Conservation (phyloP, 2,113 vertebrate genomes). For the Eleginops maclovinus region DNA sequence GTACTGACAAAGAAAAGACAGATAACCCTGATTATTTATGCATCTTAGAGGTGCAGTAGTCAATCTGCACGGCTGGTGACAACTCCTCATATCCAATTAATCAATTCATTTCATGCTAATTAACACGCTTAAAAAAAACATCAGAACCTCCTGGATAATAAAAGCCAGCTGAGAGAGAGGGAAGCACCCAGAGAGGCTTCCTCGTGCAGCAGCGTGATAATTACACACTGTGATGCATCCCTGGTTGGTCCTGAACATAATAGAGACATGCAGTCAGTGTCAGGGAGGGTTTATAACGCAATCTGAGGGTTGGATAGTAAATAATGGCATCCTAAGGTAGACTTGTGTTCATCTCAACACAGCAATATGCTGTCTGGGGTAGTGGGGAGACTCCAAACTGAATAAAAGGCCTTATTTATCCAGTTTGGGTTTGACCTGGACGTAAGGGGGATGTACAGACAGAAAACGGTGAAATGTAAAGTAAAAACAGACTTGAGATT, state of each 20-base stretch:
- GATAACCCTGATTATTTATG: constrained; percentile 6
- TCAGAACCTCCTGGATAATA: constrained; percentile 21
- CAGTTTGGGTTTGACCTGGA: constrained; percentile 8
- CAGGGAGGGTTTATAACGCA: constrained; percentile 7
- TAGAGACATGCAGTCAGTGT: constrained; percentile 30
- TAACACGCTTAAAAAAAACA: constrained; percentile 24
- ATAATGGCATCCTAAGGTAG: background rate
- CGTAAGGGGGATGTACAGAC: background rate
- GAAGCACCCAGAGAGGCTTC: constrained; percentile 45
- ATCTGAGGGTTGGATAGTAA: constrained; percentile 29
- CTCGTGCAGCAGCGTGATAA: constrained; percentile 59
- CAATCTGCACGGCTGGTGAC: constrained; percentile 11
- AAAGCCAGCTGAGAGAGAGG: constrained; percentile 14
- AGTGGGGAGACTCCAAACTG: background rate
- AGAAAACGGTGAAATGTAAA: constrained; percentile 17
- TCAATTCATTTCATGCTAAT: constrained; percentile 57
- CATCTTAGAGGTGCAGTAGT: constrained; percentile 20
- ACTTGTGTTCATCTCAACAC: background rate
- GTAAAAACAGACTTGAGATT: background rate
- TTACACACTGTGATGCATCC: constrained; percentile 45
- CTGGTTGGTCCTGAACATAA: constrained; percentile 35
- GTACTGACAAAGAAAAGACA: background rate
- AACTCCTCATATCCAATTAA: constrained; percentile 29
- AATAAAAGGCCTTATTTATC: background rate
- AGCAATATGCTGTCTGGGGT: background rate